These are phyloP conservation scores for Galeopsomyia nigrocyanea DNA, from an alignment of 2,888 invertebrate genomes.

Conservation along the genomic window DNA sequence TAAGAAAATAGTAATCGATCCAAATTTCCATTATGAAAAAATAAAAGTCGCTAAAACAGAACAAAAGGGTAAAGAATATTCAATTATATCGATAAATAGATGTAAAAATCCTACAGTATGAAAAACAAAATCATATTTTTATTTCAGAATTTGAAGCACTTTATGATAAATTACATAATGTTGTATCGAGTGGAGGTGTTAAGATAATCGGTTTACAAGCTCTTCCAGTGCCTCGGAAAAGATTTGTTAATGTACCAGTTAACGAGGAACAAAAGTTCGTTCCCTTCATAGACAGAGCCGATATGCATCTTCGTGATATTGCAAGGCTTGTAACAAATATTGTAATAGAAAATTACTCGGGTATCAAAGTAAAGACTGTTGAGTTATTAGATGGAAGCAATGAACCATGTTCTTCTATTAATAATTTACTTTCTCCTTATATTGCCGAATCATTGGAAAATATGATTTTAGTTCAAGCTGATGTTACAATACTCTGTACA, in stretches of 20 bases:
- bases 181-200: slow-evolving; percentile 72
- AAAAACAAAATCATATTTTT: slow-evolving; percentile 1
- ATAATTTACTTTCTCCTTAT: slow-evolving; percentile 69
- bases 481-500: slow-evolving; percentile 71
- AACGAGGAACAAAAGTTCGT: slow-evolving; percentile 73
- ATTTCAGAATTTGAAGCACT: slow-evolving; percentile 65
- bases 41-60: slow-evolving; percentile 54
- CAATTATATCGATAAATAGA: too few relatives aligned
- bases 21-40: slow-evolving; percentile 63
- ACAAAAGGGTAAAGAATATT: slow-evolving; percentile 59
- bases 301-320: slow-evolving; percentile 55
- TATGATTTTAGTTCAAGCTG: slow-evolving; percentile 78
- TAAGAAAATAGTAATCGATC: slow-evolving; percentile 72
- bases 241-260: slow-evolving; percentile 70
- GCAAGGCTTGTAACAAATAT: slow-evolving; percentile 68
- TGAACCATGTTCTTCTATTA: slow-evolving; percentile 56
- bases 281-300: slow-evolving; percentile 66
- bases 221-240: slow-evolving; percentile 71
- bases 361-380: slow-evolving; percentile 59
- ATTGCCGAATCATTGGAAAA: slow-evolving; percentile 76
- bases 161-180: slow-evolving; percentile 64
- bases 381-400: slow-evolving; percentile 59
- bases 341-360: slow-evolving; percentile 70
- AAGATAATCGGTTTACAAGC: slow-evolving; percentile 72
- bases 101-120: too few relatives aligned